These are phyloP conservation scores for Chloromyia formosa DNA, from an alignment of 2,888 invertebrate species.

Conservation along the genomic window DNA sequence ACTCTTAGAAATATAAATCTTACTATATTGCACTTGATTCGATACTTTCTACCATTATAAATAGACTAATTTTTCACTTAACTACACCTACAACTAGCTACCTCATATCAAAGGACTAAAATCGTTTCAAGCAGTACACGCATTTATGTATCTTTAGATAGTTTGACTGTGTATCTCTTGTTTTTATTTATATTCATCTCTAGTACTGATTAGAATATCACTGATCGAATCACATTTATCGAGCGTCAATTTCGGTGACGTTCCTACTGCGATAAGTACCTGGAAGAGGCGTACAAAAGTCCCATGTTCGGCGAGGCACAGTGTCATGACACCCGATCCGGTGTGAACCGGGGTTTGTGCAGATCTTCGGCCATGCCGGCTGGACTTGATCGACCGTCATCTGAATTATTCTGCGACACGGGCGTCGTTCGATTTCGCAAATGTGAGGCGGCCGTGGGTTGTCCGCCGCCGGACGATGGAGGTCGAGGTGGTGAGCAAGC, in stretches of 20 bases:
- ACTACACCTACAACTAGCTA: slow-evolving; percentile 27
- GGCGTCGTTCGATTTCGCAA: slow-evolving; percentile 48
- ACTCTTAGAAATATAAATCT: slow-evolving; percentile 25
- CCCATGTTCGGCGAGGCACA: slow-evolving; percentile 53
- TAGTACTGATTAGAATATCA: slow-evolving; percentile 43
- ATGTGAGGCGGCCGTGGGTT: slow-evolving; percentile 6
- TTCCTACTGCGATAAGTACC: slow-evolving; percentile 45
- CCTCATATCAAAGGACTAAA: slow-evolving; percentile 40
- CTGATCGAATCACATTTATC: slow-evolving; percentile 30
- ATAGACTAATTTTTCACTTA: slow-evolving; percentile 38
- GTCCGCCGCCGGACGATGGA: slow-evolving; percentile 52
- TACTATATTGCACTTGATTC: slow-evolving; percentile 44
- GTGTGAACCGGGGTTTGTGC: slow-evolving; percentile 54
- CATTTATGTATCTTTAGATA: not conserved
- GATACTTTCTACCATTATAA: slow-evolving; percentile 28
- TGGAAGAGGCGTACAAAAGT: slow-evolving; percentile 47
- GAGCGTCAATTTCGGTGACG: not conserved
- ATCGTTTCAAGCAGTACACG: slow-evolving; percentile 4
- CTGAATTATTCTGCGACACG: slow-evolving; percentile 46
- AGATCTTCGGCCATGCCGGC: slow-evolving; percentile 42
- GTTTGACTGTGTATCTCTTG: slow-evolving; percentile 5
- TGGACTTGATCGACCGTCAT: slow-evolving; percentile 45
- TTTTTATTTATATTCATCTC: slow-evolving; percentile 12
- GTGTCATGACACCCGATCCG: slow-evolving; percentile 63
- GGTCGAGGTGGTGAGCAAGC: slow-evolving; percentile 64